A percentile compares a stretch with the other conserved stretches of the same genome.
These are phyloP conservation scores for Pristionchus maxplancki DNA, from an alignment of 2,888 invertebrate genomes.

Conservation along the genomic window DNA sequence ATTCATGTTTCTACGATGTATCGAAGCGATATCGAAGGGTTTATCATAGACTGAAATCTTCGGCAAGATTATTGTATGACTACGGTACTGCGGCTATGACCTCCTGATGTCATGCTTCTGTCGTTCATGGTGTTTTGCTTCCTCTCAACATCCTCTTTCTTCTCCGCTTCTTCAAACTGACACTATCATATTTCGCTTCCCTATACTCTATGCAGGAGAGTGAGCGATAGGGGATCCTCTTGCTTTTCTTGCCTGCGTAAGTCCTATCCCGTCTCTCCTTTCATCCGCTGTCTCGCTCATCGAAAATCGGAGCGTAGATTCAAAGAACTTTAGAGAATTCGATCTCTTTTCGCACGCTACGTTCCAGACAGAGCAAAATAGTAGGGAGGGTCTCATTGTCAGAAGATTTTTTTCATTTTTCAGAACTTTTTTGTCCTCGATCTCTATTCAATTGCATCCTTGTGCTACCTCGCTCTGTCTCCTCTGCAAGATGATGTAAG, in stretches of 20 bases:
- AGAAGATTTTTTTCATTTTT: neutral
- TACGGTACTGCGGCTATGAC: neutral
- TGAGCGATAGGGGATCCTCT: neutral
- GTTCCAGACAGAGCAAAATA: neutral
- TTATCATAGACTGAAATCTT: too few species aligned
- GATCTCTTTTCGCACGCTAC: neutral
- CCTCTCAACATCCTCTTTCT: neutral
- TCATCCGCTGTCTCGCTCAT: neutral
- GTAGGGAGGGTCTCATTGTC: neutral
- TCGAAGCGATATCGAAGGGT: too few species aligned
- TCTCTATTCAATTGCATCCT: too few species aligned
- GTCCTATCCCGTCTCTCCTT: neutral
- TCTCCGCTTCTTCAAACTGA: slow-evolving; percentile 11
- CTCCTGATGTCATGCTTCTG: neutral
- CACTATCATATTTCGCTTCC: slow-evolving; percentile 27
- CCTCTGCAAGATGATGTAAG: neutral
- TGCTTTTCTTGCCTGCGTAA: slow-evolving; percentile 34
- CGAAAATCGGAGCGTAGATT: neutral
- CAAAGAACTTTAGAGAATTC: neutral
- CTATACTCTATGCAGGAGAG: slow-evolving; percentile 17
- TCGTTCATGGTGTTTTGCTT: neutral
- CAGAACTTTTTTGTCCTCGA: too few species aligned
- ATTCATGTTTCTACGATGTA: neutral
- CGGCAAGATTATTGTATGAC: too few species aligned
- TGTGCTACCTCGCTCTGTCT: neutral